Conservation (phyloP, 2,888 invertebrate species). For the Antitype chi region DNA sequence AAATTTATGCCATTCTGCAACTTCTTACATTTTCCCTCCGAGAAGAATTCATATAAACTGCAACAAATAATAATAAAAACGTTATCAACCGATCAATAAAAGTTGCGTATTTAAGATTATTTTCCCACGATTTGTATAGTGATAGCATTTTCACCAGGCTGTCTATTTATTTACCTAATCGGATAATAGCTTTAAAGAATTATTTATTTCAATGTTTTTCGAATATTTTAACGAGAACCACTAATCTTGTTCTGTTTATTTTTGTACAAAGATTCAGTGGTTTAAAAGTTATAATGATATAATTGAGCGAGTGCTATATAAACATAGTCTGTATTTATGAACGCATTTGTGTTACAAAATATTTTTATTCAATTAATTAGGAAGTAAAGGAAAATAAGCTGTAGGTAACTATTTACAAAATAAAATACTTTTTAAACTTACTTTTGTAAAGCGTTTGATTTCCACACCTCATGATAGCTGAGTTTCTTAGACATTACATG, state of each 20-base stretch:
- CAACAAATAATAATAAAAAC: constrained; percentile 63
- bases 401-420: constrained; percentile 27
- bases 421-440: constrained; percentile 72
- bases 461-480: constrained; percentile 87
- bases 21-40: constrained; percentile 84
- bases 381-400: constrained; percentile 49
- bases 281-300: constrained; percentile 58
- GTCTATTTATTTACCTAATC: constrained; percentile 44
- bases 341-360: constrained; percentile 47
- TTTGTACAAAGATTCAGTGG: constrained; percentile 50
- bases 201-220: constrained; percentile 51
- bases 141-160: constrained; percentile 14
- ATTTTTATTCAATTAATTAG: constrained; percentile 44
- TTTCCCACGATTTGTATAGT: constrained; percentile 40
- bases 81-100: constrained; percentile 21
- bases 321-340: constrained; percentile 47
- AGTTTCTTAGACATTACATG: constrained; percentile 87
- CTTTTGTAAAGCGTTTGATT: constrained; percentile 88
- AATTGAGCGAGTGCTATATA: constrained; percentile 45
- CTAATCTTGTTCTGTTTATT: constrained; percentile 60
- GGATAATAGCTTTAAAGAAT: constrained; percentile 42
- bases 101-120: constrained; percentile 21
- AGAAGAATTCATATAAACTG: constrained; percentile 91
- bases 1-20: constrained; percentile 77
- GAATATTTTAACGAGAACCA: constrained; percentile 55